Percentiles rank a stretch among this genome's conserved stretches.
phyloP scores from a whole-genome alignment of 2,888 invertebrate species.

The Schizotus pectinicornis region DNA sequence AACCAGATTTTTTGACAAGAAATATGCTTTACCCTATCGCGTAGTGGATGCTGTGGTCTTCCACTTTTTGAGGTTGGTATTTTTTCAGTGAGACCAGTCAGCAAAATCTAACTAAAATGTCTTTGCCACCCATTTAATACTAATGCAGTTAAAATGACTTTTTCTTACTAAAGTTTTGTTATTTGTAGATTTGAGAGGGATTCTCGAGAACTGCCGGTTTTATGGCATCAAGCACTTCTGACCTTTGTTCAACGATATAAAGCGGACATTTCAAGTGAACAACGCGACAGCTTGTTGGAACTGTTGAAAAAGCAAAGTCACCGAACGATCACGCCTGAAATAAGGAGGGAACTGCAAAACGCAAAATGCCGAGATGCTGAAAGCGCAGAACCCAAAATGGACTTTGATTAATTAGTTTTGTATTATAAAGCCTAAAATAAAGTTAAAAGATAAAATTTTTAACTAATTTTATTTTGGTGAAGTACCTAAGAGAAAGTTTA shows the following conservation, averaged over 20 bases:
- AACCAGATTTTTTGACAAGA: slow-evolving; percentile 93
- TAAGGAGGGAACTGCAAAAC: slow-evolving; percentile 84
- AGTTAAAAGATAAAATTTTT: neutral
- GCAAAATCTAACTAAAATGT: no score
- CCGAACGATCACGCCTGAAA: slow-evolving; percentile 78
- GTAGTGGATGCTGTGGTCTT: slow-evolving; percentile 94
- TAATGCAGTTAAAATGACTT: no score
- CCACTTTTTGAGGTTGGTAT: slow-evolving; percentile 84
- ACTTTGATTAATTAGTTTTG: slow-evolving; percentile 35
- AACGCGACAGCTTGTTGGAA: slow-evolving; percentile 83
- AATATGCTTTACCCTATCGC: slow-evolving; percentile 94
- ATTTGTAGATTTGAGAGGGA: slow-evolving; percentile 82
- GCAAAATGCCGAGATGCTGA: slow-evolving; percentile 74
- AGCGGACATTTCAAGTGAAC: slow-evolving; percentile 91
- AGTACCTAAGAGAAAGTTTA: neutral
- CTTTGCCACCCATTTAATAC: no score
- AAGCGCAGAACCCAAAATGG: slow-evolving; percentile 46
- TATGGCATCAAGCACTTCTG: slow-evolving; percentile 96
- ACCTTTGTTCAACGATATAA: slow-evolving; percentile 96
- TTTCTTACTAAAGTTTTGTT: no score
- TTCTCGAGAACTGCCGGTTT: slow-evolving; percentile 83
- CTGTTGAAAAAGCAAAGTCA: slow-evolving; percentile 78
- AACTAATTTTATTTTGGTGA: neutral
- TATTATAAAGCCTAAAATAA: neutral
- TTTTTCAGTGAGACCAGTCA: no score